Percentiles rank a stretch among this genome's conserved stretches.
Evolutionary conservation across 2,113 vertebrate species (phyloP).

Genomic region (Oreochromis niloticus): DNA sequence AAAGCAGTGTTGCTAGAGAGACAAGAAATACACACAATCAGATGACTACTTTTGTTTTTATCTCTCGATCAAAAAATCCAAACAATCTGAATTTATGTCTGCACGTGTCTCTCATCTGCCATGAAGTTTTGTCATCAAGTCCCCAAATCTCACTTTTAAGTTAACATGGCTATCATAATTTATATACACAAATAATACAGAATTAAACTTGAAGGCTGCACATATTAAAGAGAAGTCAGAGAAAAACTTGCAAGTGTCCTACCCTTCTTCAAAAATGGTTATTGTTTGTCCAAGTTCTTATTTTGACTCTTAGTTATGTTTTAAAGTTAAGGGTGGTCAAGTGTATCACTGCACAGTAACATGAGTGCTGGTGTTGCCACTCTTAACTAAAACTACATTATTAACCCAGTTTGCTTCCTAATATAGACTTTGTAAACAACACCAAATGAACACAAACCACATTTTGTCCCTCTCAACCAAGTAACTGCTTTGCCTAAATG

Average conservation of each 20-base stretch:
- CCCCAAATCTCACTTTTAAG: not conserved
- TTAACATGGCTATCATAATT: not conserved
- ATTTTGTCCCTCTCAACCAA: not conserved
- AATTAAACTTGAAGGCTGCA: not conserved
- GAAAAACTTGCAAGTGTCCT: not conserved
- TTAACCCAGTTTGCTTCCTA: not conserved
- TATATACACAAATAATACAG: not conserved
- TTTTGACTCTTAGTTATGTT: not conserved
- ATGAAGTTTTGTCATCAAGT: not conserved
- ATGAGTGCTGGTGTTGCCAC: not conserved
- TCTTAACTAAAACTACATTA: not conserved
- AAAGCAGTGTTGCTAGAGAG: not conserved
- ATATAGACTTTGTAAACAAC: not conserved
- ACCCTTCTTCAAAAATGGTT: not conserved
- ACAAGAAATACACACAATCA: not conserved
- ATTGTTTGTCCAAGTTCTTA: not conserved
- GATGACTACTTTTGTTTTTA: not conserved
- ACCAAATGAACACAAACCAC: not conserved
- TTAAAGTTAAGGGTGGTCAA: not conserved
- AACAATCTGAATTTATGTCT: not conserved
- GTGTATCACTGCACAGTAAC: not conserved
- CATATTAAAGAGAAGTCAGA: not conserved
- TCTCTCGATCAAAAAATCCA: not conserved
- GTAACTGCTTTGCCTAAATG: not conserved
- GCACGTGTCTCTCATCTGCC: not conserved